Conservation (phyloP, 2,797 vertebrate genomes). For the Lophius americanus region DNA sequence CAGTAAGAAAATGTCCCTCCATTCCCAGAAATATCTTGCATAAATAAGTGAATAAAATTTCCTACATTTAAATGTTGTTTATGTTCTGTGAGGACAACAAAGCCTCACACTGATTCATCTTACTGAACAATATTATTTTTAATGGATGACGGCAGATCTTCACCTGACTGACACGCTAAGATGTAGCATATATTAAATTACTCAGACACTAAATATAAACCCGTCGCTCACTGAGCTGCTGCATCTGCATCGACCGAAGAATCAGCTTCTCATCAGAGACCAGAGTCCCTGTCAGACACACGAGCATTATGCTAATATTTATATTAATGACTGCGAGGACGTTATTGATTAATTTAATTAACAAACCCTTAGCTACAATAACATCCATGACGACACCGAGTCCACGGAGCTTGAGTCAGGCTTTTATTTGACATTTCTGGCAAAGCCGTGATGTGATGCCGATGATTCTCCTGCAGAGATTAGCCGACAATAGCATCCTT, state of each 20-base stretch:
- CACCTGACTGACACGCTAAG: slow-evolving; percentile 6
- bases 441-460: slow-evolving; percentile 32
- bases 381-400: no score
- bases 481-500: slow-evolving; percentile 41
- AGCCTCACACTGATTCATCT: slow-evolving; percentile 21
- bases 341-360: slow-evolving; percentile 22
- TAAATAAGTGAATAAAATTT: no score
- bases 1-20: no score
- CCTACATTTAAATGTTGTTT: no score
- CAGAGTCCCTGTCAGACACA: slow-evolving; percentile 14
- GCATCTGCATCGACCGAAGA: slow-evolving; percentile 17
- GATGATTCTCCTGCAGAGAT: slow-evolving; percentile 60
- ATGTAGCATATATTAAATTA: slow-evolving; percentile 7
- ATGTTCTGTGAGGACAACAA: no score
- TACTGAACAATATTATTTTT: not conserved
- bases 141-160: slow-evolving; percentile 34
- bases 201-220: slow-evolving; percentile 24
- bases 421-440: slow-evolving; percentile 38
- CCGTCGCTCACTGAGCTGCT: slow-evolving; percentile 10
- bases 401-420: slow-evolving; percentile 8
- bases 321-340: slow-evolving; percentile 1
- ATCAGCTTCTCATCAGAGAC: slow-evolving; percentile 38
- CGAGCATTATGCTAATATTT: not conserved
- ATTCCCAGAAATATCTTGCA: no score
- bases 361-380: no score